A percentile compares a stretch with the other conserved stretches of the same genome.
Conservation (phyloP, 37 sponge, comb jelly and placozoan species). For the Ianthella basta region DNA sequence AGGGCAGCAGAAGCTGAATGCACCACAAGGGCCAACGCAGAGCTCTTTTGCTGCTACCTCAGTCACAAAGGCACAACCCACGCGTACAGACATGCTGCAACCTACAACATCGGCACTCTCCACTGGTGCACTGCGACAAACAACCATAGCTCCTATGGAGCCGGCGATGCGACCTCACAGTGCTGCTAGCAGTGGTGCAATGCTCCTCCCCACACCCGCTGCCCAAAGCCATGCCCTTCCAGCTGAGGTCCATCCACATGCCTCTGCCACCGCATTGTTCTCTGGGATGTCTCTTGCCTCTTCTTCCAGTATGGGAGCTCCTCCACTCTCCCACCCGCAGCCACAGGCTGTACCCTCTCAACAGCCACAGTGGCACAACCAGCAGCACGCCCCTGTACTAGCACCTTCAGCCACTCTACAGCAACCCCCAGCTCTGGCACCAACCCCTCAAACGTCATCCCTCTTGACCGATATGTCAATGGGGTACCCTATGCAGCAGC, state of each 20-base stretch:
- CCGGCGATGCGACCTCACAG: too few species aligned
- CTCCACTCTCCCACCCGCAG: not conserved
- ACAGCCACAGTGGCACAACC: not conserved
- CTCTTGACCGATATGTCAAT: not conserved
- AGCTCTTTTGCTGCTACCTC: too few species aligned
- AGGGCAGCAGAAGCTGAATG: too few species aligned
- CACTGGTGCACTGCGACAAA: too few species aligned
- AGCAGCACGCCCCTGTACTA: not conserved
- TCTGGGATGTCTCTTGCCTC: not conserved
- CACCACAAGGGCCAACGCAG: too few species aligned
- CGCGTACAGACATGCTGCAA: too few species aligned
- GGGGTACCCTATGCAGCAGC: not conserved
- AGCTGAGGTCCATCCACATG: not conserved
- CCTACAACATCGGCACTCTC: too few species aligned
- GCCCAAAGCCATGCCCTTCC: not conserved
- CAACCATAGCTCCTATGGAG: too few species aligned
- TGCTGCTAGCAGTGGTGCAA: too few species aligned
- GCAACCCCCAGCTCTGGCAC: not conserved
- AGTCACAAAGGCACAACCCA: too few species aligned
- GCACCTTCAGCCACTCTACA: not conserved
- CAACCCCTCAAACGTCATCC: not conserved
- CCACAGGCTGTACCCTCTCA: not conserved
- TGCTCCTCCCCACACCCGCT: not conserved
- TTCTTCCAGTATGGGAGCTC: not conserved
- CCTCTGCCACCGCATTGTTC: not conserved